Evolutionary conservation across 2,888 invertebrate genomes (phyloP), one percentile per base, ranked within the genome.

Genomic region (Formica aserva): DNA sequence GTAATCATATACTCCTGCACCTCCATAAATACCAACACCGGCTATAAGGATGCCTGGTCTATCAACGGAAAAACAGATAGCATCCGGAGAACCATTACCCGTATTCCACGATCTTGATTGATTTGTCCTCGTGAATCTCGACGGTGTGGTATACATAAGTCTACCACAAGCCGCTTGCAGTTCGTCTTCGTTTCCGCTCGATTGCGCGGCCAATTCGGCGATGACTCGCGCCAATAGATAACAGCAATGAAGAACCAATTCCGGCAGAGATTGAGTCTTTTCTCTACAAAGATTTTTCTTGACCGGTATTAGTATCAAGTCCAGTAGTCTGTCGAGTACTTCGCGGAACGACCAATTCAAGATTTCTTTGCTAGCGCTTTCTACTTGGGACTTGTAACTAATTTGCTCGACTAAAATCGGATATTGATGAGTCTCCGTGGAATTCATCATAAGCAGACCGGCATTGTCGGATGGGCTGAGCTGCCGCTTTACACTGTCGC

Each of bases 61-160:
- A 95, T 99, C 99, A 13, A 99, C 99, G 52, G 97, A 97, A 93
- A 99, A 98, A 92, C 98, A 98, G 91, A 99, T 98, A 0, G 99
- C 99, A 95, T 99, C 99, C 0, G 99, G 98, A 13, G 98, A 98
- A 45, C 99, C 99, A 94, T 98, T 98, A 4, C 99, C 98, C 0
- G 99, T 98, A 94, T 99, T 99, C 99, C 99, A 99, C 0, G 98
- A 98, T 65, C 98, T 97, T 71, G 97, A 97, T 89, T 97, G 97
- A 94, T 98, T 99, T 65, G 98, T 97, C 69, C 98, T 97, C 62
- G 98, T 97, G 95, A 99, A 99, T 38, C 99, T 96, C 52, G 98
- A 97, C 0, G 98, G 98, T 0, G 99, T 98, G 65, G 97, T 96
- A 87, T 98, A 97, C 89, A 98, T 95, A 55, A 98, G 97, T 67